Conservation (phyloP, 2,797 vertebrate genomes). For the Syndactyla subalaris region DNA sequence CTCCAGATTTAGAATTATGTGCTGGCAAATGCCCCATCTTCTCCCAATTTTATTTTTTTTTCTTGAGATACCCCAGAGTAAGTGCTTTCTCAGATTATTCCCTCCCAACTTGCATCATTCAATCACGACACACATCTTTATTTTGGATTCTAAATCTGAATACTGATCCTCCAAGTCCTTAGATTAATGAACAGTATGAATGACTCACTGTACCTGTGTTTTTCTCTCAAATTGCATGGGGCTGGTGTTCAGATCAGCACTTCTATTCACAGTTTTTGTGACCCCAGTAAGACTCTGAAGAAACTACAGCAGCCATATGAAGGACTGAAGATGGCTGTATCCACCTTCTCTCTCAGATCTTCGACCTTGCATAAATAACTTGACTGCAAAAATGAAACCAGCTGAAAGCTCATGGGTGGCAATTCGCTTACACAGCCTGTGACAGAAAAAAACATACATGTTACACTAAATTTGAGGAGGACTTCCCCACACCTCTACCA, state of each 20-base stretch:
- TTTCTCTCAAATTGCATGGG: not conserved
- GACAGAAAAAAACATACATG: not conserved
- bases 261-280: not conserved
- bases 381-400: not conserved
- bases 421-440: not conserved
- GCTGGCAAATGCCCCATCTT: not conserved
- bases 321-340: not conserved
- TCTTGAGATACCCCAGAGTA: constrained; percentile 46
- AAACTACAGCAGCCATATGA: not conserved
- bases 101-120: not conserved
- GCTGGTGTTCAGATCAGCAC: not conserved
- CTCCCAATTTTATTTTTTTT: not conserved
- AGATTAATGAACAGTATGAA: not conserved
- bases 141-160: constrained; percentile 1
- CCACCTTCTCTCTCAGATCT: not conserved
- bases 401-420: not conserved
- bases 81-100: constrained; percentile 65
- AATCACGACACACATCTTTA: not conserved
- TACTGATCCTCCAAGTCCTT: not conserved
- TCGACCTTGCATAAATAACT: not conserved
- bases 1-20: not conserved
- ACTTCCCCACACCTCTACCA: not conserved
- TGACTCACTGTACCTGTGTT: not conserved
- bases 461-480: not conserved
- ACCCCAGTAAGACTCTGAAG: not conserved